Evolutionary conservation across 2,797 vertebrate genomes (phyloP).

Genomic region (Aphelocoma californica): DNA sequence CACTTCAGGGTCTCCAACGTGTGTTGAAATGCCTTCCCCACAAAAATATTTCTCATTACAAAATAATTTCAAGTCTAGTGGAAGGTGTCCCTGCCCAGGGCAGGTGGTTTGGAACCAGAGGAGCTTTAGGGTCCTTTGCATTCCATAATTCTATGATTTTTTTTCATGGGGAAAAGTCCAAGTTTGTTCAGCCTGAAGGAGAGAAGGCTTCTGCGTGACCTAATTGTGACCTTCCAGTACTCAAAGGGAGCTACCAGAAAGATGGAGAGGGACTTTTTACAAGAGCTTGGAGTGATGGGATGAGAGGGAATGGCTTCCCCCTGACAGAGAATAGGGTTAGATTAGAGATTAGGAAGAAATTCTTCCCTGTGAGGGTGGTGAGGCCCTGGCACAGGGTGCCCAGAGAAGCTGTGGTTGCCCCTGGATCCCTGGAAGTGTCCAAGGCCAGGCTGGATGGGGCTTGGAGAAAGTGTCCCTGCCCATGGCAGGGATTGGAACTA

Average conservation of each 20-base stretch:
- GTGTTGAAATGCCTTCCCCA: background rate
- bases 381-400: background rate
- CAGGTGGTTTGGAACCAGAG: background rate
- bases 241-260: background rate
- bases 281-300: background rate
- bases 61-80: background rate
- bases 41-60: background rate
- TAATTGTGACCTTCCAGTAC: background rate
- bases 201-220: background rate
- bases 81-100: background rate
- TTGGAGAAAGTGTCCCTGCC: background rate
- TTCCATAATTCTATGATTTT: background rate
- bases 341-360: background rate
- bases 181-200: background rate
- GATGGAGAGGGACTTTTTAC: background rate
- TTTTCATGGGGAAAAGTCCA: background rate
- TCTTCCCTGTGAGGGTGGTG: background rate
- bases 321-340: background rate
- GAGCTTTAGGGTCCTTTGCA: background rate
- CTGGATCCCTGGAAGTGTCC: background rate
- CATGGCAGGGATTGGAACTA: background rate
- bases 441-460: accelerated
- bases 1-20: background rate
- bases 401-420: background rate
- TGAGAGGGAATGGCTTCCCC: background rate